A percentile compares a stretch with the other conserved stretches of the same genome.
These are phyloP conservation scores for Ceyx melanurus DNA, from an alignment of 2,113 vertebrate species.

Conservation along the genomic window DNA sequence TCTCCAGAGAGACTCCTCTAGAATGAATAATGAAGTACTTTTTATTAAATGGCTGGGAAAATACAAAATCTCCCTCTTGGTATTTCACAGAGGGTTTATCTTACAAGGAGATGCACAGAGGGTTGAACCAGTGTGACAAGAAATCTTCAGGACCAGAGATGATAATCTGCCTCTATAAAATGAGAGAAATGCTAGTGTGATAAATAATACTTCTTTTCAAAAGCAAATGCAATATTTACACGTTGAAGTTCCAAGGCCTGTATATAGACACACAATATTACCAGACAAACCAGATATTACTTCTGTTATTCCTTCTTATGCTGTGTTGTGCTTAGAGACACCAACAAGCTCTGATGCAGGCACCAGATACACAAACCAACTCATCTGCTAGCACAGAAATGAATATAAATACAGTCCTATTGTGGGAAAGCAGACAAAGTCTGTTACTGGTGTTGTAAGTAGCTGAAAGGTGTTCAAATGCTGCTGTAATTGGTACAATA, in stretches of 20 bases:
- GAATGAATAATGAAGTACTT: slow-evolving; percentile 38
- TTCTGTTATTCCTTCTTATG: neutral
- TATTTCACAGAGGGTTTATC: slow-evolving; percentile 21
- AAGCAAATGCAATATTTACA: neutral
- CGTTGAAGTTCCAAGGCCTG: neutral
- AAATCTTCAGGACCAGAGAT: neutral
- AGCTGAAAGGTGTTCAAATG: slow-evolving; percentile 20
- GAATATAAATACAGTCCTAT: neutral
- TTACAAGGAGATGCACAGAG: neutral
- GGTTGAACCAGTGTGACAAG: neutral
- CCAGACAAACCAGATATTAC: neutral
- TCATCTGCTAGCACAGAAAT: neutral
- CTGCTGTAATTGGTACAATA: neutral
- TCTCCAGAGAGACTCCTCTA: neutral
- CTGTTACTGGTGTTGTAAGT: slow-evolving; percentile 2
- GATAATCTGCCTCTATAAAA: slow-evolving; percentile 29
- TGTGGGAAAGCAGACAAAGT: neutral
- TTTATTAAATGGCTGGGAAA: slow-evolving; percentile 49
- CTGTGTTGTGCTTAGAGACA: neutral
- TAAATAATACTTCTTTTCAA: neutral
- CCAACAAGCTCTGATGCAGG: neutral
- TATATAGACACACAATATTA: neutral
- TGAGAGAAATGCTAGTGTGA: slow-evolving; percentile 9
- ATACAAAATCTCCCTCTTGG: neutral
- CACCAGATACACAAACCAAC: neutral